A percentile compares a stretch with the other conserved stretches of the same genome.
phyloP scores from a whole-genome alignment of 1,140 invertebrate species.

The Atta colombica region DNA sequence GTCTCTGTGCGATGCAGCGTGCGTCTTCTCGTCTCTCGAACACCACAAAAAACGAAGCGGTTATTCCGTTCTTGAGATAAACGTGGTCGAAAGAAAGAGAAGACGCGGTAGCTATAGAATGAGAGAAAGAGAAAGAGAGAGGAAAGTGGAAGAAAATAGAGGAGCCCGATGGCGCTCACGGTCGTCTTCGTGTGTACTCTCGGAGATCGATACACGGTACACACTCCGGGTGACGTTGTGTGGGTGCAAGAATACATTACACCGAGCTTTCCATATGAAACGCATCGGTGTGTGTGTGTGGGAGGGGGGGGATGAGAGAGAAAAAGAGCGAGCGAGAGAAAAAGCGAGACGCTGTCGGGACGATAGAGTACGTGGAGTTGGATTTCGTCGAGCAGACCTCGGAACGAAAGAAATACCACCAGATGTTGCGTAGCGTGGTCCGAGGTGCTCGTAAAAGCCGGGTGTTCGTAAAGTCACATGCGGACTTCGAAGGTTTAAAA shows the following conservation, averaged over 20 bases:
- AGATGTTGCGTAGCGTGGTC: constrained; percentile 56
- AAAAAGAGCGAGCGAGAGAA: constrained; percentile 9
- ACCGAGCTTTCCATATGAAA: constrained; percentile 26
- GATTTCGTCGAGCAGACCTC: constrained; percentile 22
- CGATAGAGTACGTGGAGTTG: neutral
- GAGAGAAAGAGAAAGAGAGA: constrained; percentile 60
- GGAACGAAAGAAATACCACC: constrained; percentile 47
- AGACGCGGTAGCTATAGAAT: neutral
- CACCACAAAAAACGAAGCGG: constrained; percentile 53
- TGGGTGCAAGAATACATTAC: constrained; percentile 70
- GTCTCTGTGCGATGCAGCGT: constrained; percentile 3
- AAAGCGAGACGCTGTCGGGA: neutral
- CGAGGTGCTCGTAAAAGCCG: constrained; percentile 30
- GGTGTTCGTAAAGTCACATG: constrained; percentile 7
- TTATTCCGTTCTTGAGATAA: constrained; percentile 50
- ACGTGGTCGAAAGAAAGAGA: neutral
- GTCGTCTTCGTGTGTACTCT: constrained; percentile 76
- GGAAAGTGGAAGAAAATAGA: constrained; percentile 64
- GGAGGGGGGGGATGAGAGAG: neutral
- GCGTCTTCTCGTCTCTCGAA: constrained; percentile 52
- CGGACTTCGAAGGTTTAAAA: neutral
- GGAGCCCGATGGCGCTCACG: constrained; percentile 79
- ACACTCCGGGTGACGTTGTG: constrained; percentile 69
- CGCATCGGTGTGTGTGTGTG: constrained; percentile 8
- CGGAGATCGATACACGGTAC: constrained; percentile 83